Base-by-base conservation (phyloP, 2,888 invertebrate genomes). In the Machimus rusticus region DNA sequence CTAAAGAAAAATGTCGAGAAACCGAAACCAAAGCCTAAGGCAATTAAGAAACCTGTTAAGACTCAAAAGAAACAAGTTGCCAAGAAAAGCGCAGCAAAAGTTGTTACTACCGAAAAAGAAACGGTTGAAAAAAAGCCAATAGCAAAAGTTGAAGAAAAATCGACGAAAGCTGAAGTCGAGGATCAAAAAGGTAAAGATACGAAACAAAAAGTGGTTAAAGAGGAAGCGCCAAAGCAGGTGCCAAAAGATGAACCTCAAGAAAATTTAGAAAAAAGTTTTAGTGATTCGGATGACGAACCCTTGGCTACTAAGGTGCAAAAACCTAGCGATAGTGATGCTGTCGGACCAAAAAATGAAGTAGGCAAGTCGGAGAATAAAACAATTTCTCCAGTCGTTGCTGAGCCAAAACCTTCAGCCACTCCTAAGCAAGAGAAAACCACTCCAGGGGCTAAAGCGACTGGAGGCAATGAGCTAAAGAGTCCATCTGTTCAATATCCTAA, bases 201-300 rank as follows among this genome's bases (percentile, higher is more conserved):
- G 1, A 81, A 74, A 78, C 46, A 85, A 66, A 84, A 34, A 16
- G 12, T 5, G 3, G 0, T 43, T 23, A 46, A 46, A 46, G 43
- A 16, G 43, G 43, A 46, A 46, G 43, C 43, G 12, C 9, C 85
- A 19, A 14, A 39, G 8, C 43, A 37, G 23, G 19, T 43, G 16
- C 28, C 39, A 8, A 34, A 46, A 79, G 85, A 87, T 19, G 86
- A 88, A 87, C 23, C 43, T 19, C 43, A 66, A 6, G 46, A 79
- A 43, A 90, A 90, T 89, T 90, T 93, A 9, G 93, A 93, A 88
- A 93, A 93, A 89, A 94, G 93, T 89, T 94, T 94, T 88, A 94
- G 94, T 89, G 95, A 95, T 90, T 95, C 95, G 1, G 95, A 95
- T 89, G 95, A 95, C 90, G 95, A 95, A 90, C 95, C 95, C 12